Evolutionary conservation across 2,888 invertebrate species (phyloP), one percentile per base, ranked within the genome.

Genomic region (Pandemis cinnamomeana): DNA sequence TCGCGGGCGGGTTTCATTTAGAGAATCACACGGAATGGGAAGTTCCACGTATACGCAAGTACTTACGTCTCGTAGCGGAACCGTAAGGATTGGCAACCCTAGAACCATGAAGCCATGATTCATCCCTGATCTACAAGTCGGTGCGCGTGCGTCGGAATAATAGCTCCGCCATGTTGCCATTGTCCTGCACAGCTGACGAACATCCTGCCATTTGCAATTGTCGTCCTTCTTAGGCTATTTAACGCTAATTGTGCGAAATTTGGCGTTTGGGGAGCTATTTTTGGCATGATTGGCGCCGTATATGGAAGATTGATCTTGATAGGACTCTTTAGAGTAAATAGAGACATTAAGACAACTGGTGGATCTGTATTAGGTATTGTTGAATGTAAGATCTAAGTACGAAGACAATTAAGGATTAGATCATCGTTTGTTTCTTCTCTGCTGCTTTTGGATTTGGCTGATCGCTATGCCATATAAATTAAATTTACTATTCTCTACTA

Each of bases 181-280:
- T 88, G 88, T 89, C 79, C 80, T 75, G 74, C 71, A 80, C 87
- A 86, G 84, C 84, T 88, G 89, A 89, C 89, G 86, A 86, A 87
- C 85, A 82, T 88, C 84, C 85, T 82, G 83, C 72, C 69, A 77
- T 75, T 79, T 75, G 70, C 78, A 76, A 77, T 75, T 80, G 77
- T 78, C 74, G 73, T 75, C 75, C 80, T 78, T 80, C 78, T 81
- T 81, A 78, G 82, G 82, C 75, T 76, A 79, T 79, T 81, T 83
- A 83, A 83, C 72, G 75, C 71, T 74, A 74, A 74, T 74, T 71
- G 69, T 70, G 20, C 44, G 46, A 51, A 71, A 67, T 67, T 74
- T 71, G 62, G 74, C 66, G 44, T 46, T 61, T 13, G 11, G 11
- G 10, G 4, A 3, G 13, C 69, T 66, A 20, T 70, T 64, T 73